These are phyloP conservation scores for Sus cebifrons DNA, from an alignment of 2,797 vertebrate species.

Conservation along the genomic window DNA sequence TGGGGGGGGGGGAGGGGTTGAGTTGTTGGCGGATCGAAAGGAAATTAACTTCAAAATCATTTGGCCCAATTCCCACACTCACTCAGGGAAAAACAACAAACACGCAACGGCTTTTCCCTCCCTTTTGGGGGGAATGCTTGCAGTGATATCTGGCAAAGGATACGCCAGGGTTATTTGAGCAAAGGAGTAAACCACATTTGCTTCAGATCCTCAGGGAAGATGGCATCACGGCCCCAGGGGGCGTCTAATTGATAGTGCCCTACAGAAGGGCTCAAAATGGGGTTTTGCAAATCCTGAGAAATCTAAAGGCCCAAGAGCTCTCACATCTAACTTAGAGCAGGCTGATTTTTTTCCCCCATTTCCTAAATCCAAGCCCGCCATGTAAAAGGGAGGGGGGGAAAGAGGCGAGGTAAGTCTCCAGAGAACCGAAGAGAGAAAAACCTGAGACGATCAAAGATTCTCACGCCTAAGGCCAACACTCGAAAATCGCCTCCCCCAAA, in stretches of 20 bases:
- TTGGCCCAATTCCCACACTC: slow-evolving; percentile 69
- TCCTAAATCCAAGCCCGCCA: slow-evolving; percentile 35
- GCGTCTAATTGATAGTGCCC: slow-evolving; percentile 61
- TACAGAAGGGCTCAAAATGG: slow-evolving; percentile 52
- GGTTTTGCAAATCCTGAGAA: slow-evolving; percentile 50
- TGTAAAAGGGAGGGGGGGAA: neutral
- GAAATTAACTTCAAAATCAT: slow-evolving; percentile 78
- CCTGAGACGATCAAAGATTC: slow-evolving; percentile 24
- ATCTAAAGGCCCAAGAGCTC: slow-evolving; percentile 60
- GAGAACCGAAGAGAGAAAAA: neutral
- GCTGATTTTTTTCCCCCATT: neutral
- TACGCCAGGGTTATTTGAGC: slow-evolving; percentile 34
- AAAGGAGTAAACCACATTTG: slow-evolving; percentile 59
- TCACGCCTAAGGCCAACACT: slow-evolving; percentile 57
- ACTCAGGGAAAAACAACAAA: slow-evolving; percentile 64
- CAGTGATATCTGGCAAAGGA: neutral
- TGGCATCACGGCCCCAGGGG: slow-evolving; percentile 74
- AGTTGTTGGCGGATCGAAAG: neutral
- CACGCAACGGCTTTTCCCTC: slow-evolving; percentile 66
- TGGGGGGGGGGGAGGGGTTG: slow-evolving; percentile 32
- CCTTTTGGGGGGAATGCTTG: slow-evolving; percentile 24
- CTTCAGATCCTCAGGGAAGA: slow-evolving; percentile 58
- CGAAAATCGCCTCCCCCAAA: neutral
- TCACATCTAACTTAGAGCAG: slow-evolving; percentile 6
- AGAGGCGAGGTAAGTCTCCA: neutral